These are phyloP conservation scores for Pseudococcus longispinus DNA, from an alignment of 2,888 invertebrate genomes.

Conservation along the genomic window DNA sequence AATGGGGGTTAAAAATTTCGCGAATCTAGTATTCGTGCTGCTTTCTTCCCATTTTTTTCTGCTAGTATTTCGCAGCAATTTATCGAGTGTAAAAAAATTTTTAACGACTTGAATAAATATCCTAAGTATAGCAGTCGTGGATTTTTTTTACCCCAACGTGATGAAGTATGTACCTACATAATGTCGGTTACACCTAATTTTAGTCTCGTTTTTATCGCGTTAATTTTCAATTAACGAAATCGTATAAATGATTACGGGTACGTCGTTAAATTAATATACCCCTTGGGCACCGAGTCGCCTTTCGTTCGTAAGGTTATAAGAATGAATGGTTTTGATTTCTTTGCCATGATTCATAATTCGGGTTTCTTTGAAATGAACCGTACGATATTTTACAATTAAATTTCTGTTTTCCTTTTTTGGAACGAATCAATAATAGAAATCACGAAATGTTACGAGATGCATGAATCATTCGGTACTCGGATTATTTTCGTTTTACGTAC, in stretches of 20 bases:
- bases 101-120: slow-evolving; percentile 25
- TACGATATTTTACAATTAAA: too few species aligned
- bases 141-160: neutral
- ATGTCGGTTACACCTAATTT: neutral
- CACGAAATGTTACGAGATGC: too few species aligned
- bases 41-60: neutral
- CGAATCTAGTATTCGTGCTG: neutral
- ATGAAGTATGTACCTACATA: neutral
- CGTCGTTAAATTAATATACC: too few species aligned
- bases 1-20: neutral
- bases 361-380: too few species aligned
- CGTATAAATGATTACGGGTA: neutral
- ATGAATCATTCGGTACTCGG: too few species aligned
- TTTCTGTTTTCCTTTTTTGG: too few species aligned
- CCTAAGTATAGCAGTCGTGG: neutral
- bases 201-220: neutral
- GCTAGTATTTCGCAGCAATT: neutral
- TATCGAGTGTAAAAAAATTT: slow-evolving; percentile 1
- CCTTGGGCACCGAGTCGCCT: too few species aligned
- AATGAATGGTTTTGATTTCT: too few species aligned
- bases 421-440: too few species aligned
- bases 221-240: neutral
- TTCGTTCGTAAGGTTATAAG: too few species aligned
- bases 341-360: too few species aligned
- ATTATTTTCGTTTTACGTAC: too few species aligned